Base-by-base conservation (phyloP, 2,113 vertebrate species). In the Dipodomys spectabilis region DNA sequence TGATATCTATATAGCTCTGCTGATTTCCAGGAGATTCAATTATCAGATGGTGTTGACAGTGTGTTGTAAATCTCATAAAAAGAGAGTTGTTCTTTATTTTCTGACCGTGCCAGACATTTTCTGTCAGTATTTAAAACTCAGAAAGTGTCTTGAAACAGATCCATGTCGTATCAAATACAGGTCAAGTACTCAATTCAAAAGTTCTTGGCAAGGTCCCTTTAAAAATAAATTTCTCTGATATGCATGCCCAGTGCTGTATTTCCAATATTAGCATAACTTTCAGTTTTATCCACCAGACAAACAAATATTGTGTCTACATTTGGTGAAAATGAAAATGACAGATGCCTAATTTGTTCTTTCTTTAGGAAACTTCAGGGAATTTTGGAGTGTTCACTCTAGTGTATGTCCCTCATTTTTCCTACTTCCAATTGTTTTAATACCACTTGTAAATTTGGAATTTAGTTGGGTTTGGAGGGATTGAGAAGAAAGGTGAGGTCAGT, bases 21-120 rank as follows among this genome's bases (percentile, higher is more conserved):
- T 2, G 73, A 84, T 95, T 92, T 94, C 91, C 62, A 22, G 77
- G 86, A 91, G 91, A 81, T 39, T 82, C 35, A 12, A 0, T 90
- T 71, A 92, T 95, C 90, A 35, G 74, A 35, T 39, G 81, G 85
- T 73, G 72, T 39, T 62, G 91, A 90, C 90, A 92, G 93, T 53
- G 82, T 82, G 28, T 18, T 73, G 80, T 91, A 79, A 91, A 85
- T 91, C 78, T 95, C 79, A 39, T 45, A 82, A 57, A 87, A 88
- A 75, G 35, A 90, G 80, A 68, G 25, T 22, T 18, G 53, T 15
- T 20, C 45, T 27, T 85, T 67, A 25, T 74, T 82, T 64, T 77
- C 68, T 2, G 1, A 45, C n/a, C 3, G 25, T 57, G 80, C 86
- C 73, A 65, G 44, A 39, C 77, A 19, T 91, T 88, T 89, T 89